These are phyloP conservation scores for Allolobophora icterica DNA, from an alignment of 2,888 invertebrate species.

Conservation along the genomic window DNA sequence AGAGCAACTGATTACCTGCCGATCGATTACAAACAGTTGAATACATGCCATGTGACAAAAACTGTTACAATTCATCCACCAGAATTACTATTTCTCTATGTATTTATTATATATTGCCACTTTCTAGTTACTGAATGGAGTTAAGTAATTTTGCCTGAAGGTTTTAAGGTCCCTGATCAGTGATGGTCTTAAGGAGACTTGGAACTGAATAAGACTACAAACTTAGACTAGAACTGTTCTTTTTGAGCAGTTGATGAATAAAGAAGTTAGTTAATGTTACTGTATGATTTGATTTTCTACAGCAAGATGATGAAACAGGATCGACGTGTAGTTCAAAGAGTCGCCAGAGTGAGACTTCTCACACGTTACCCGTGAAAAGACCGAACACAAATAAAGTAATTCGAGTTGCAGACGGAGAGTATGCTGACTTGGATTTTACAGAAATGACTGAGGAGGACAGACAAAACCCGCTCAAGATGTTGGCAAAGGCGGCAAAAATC, in stretches of 20 bases:
- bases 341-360: slow-evolving; percentile 43
- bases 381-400: neutral
- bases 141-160: too few species aligned
- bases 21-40: too few species aligned
- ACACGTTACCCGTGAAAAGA: neutral
- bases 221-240: too few species aligned
- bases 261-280: neutral
- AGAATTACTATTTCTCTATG: too few species aligned
- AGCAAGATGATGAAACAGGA: slow-evolving; percentile 59
- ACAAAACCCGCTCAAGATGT: slow-evolving; percentile 62
- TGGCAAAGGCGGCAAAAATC: slow-evolving; percentile 81
- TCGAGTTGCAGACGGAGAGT: slow-evolving; percentile 19
- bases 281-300: neutral
- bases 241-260: neutral
- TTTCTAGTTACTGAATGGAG: too few species aligned
- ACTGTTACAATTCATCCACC: too few species aligned
- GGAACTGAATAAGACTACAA: too few species aligned
- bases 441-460: slow-evolving; percentile 34
- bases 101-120: too few species aligned
- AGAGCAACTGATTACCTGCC: too few species aligned
- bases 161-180: too few species aligned
- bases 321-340: slow-evolving; percentile 53
- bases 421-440: slow-evolving; percentile 35
- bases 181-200: too few species aligned
- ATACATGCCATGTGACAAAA: too few species aligned